Evolutionary conservation across 2,113 vertebrate species (phyloP), one percentile per base, ranked within the genome.

Genomic region (Miniopterus natalensis): DNA sequence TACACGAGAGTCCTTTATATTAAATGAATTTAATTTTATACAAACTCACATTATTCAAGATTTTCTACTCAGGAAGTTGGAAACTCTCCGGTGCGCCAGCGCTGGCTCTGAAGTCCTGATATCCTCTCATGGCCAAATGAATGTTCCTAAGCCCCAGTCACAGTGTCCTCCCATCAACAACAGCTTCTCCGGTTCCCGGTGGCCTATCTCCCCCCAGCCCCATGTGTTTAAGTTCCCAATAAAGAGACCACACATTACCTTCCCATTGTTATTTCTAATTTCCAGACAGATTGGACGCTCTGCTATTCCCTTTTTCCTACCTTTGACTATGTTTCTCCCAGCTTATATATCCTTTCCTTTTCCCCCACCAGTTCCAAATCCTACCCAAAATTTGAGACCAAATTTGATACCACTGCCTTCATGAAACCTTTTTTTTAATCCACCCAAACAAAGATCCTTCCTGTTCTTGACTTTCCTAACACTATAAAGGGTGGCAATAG

Each of bases 401-500:
- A 57, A 73, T 79, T 79, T 80, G 42, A 88, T 57, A 27, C 12
- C 51, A 63, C 15, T 79, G 27, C 63, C 40, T 77, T 57, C 40
- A 12, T 63, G 61, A 88, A 84, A 59, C 11, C 10, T 74, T 78
- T 92, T 53, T 36, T 36, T 86, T n/a, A 66, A 79, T 40, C n/a
- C 25, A 36, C 40, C 68, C 68, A 83, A 68, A 79, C 11, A 65
- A 92, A 86, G 4, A 59, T 53, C 74, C 53, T 90, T 78, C 10
- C 51, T 95, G 36, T 90, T 63, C 77, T 93, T 68, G 57, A 90
- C 47, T 45, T 73, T n/a, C 12, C 5, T 94, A 78, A 65, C 81
- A 86, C 29, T 66, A 2, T 55, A 29, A 77, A 86, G 21, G 55
- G 27, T 57, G 80, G 21, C 51, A 80, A 51, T 61, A 47, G 57